Percentiles rank a stretch among this genome's conserved stretches.
Conservation (phyloP, 2,888 invertebrate species). For the Dynastes tityus region DNA sequence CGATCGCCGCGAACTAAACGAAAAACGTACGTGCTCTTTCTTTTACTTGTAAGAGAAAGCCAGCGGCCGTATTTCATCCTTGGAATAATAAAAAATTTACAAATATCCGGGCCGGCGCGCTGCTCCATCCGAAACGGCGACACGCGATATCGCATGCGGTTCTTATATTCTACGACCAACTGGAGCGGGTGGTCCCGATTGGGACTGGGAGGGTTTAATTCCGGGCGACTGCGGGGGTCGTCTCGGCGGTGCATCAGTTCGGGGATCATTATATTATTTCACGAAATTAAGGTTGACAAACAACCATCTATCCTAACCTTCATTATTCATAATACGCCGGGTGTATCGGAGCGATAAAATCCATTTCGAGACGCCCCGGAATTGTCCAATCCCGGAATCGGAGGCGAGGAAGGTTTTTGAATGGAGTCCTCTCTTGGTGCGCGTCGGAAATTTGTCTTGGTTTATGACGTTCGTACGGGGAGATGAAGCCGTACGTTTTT, state of each 20-base stretch:
- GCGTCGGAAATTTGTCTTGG: slow-evolving; percentile 17
- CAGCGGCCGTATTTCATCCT: neutral
- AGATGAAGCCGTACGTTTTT: slow-evolving; percentile 2
- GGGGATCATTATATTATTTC: slow-evolving; percentile 54
- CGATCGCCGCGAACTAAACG: neutral
- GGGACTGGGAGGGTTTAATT: neutral
- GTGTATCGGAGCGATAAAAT: slow-evolving; percentile 37
- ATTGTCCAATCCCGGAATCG: neutral
- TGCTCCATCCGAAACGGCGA: slow-evolving; percentile 14
- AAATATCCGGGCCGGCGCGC: slow-evolving; percentile 25
- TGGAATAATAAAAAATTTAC: slow-evolving; percentile 37
- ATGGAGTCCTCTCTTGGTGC: neutral
- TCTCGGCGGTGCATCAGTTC: neutral
- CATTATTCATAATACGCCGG: slow-evolving; percentile 51
- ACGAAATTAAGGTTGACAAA: slow-evolving; percentile 56
- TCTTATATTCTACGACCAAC: neutral
- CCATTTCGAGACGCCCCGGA: neutral
- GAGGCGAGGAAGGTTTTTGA: neutral
- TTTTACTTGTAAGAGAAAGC: neutral
- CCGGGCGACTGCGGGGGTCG: neutral
- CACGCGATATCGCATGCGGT: slow-evolving; percentile 44
- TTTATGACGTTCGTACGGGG: slow-evolving; percentile 13
- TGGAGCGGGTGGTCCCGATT: too few relatives aligned
- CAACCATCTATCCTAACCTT: slow-evolving; percentile 52
- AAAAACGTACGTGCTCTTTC: neutral